Evolutionary conservation across 2,797 vertebrate species (phyloP), one percentile per base, ranked within the genome.

Genomic region (Channallabes apus): DNA sequence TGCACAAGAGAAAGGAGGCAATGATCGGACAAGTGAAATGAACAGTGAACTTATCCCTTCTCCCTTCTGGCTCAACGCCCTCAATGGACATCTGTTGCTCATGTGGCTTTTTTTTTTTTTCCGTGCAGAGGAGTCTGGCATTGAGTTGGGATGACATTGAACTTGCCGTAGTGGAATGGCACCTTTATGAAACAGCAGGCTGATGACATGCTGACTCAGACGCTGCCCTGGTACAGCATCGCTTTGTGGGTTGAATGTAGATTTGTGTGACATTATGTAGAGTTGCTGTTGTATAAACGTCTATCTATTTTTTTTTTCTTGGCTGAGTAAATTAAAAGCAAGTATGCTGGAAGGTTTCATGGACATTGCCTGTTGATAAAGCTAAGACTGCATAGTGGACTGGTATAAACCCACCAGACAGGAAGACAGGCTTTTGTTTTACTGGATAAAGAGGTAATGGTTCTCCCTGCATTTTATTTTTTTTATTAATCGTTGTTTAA

Each of bases 161-260:
- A 87, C 83, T 86, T 61, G 65, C 77, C 62, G 67, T 41, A 58
- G 77, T 82, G 80, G 81, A 86, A 59, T 35, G n/a, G 76, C 62
- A 93, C 86, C 87, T 72, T 83, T 86, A 87, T 75, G 85, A 87
- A 88, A 89, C 89, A 82, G 90, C 90, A 91, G 91, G 89, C 88
- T 90, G 89, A 90, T 80, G 80, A 88, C 51, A 51, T 82, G 86
- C 86, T 89, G 89, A 86, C 83, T 89, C 93, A 94, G 62, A 94
- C 88, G 89, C 91, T 89, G 91, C 91, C 91, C 90, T 90, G 91
- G 88, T 94, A 93, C 94, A 92, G 91, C 89, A 91, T 90, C 87
- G 90, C 90, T 80, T 93, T 90, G 90, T 95, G 92, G 93, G 91
- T 91, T 94, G 93, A 94, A 95, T 96, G 94, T 95, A 95, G 94